A percentile compares a stretch with the other conserved stretches of the same genome.
These are phyloP conservation scores for Elaphurus davidianus DNA, from an alignment of 2,113 vertebrate genomes.

Conservation along the genomic window DNA sequence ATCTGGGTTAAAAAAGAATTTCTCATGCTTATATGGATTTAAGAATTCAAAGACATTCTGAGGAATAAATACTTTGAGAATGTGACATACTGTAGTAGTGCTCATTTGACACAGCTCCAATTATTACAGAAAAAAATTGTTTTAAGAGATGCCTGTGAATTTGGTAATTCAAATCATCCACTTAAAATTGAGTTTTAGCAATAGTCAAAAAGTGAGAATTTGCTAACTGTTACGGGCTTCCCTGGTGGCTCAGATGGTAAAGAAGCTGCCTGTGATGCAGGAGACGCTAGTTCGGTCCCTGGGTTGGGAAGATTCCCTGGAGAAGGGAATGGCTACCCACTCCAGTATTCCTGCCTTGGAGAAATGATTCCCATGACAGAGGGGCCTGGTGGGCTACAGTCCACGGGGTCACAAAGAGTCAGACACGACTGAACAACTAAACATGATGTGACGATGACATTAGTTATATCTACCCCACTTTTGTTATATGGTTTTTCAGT, in stretches of 20 bases:
- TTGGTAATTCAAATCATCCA: not conserved
- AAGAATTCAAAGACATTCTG: conserved; percentile 39
- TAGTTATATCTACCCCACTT: not conserved
- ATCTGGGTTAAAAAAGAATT: not conserved
- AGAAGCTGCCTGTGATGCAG: not conserved
- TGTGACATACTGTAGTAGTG: not conserved
- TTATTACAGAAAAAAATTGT: not conserved
- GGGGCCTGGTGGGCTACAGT: not conserved
- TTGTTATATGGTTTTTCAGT: not conserved
- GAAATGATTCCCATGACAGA: not conserved
- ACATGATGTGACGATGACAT: not conserved
- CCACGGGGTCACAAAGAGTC: not conserved
- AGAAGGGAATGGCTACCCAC: not conserved
- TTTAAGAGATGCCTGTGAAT: conserved; percentile 19
- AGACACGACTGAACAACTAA: not conserved
- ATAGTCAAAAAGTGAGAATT: not conserved
- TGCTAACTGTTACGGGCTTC: not conserved
- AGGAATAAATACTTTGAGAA: conserved; percentile 28
- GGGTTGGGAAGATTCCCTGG: not conserved
- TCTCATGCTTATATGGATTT: not conserved
- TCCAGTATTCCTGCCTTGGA: not conserved
- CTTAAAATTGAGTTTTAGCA: conserved; percentile 29
- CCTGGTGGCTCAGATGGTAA: not conserved
- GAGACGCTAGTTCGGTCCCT: not conserved
- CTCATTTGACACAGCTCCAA: not conserved